Percentiles rank a stretch among this genome's conserved stretches.
These are phyloP conservation scores for Numenius arquata DNA, from an alignment of 2,113 vertebrate genomes.

Conservation along the genomic window DNA sequence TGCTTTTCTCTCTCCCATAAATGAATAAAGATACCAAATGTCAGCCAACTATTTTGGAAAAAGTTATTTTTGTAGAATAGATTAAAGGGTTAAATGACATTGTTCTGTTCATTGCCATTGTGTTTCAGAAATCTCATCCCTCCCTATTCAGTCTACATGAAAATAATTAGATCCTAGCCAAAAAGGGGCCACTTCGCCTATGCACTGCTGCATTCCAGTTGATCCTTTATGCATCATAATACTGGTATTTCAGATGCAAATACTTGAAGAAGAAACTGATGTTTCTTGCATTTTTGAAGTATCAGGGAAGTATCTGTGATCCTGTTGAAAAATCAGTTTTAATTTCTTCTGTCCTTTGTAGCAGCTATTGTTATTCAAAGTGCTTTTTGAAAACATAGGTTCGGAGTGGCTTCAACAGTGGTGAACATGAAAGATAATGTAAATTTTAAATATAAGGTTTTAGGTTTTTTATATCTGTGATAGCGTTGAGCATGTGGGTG, in stretches of 20 bases:
- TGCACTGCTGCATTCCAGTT: not conserved
- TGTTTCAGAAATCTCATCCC: not conserved
- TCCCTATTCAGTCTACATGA: not conserved
- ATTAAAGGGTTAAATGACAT: not conserved
- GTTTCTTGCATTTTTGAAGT: not conserved
- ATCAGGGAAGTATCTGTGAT: not conserved
- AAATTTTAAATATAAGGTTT: not conserved
- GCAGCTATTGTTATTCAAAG: not conserved
- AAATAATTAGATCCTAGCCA: conserved; percentile 32
- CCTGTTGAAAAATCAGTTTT: not conserved
- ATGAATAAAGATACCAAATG: not conserved
- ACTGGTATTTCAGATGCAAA: not conserved
- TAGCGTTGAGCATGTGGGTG: not conserved
- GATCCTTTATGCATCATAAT: not conserved
- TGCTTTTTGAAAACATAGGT: not conserved
- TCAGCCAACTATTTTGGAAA: not conserved
- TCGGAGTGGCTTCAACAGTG: not conserved
- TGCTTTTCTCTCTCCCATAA: not conserved
- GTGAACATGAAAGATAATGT: not conserved
- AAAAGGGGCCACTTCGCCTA: not conserved
- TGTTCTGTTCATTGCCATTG: not conserved
- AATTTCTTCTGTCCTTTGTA: not conserved
- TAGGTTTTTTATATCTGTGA: not conserved
- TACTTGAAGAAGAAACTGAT: not conserved
- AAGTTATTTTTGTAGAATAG: not conserved